Conservation (phyloP, 2,888 invertebrate species). For the Lochmaea crataegi region DNA sequence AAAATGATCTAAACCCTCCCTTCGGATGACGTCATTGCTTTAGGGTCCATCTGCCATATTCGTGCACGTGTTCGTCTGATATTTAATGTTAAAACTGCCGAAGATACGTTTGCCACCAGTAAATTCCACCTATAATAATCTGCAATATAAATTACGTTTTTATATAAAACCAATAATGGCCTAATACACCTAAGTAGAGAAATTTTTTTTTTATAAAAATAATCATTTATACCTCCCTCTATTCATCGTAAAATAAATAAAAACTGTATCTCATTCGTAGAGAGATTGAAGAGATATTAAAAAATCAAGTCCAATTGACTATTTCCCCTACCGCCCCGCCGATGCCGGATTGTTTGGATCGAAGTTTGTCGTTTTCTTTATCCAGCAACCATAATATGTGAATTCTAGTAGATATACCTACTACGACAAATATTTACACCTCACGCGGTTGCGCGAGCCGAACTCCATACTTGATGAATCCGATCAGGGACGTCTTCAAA, state of each 20-base stretch:
- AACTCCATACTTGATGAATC: not conserved
- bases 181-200: no score
- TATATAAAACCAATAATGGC: no score
- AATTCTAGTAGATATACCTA: slow-evolving; percentile 35
- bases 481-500: not conserved
- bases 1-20: slow-evolving; percentile 34
- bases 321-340: not conserved
- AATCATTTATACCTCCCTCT: no score
- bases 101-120: slow-evolving; percentile 2
- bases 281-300: not conserved
- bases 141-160: no score
- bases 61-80: slow-evolving; percentile 40
- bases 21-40: slow-evolving; percentile 40
- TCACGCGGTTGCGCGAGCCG: slow-evolving; percentile 43
- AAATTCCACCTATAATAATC: slow-evolving; percentile 7
- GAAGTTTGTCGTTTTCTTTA: slow-evolving; percentile 36
- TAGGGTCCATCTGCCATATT: slow-evolving; percentile 40
- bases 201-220: no score
- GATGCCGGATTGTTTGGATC: slow-evolving; percentile 29
- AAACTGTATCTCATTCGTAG: not conserved
- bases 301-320: slow-evolving; percentile 18
- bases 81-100: slow-evolving; percentile 14
- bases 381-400: slow-evolving; percentile 23
- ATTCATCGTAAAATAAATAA: no score
- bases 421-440: slow-evolving; percentile 48